Conservation (phyloP, 2,113 vertebrate species). For the Pelobates fuscus region DNA sequence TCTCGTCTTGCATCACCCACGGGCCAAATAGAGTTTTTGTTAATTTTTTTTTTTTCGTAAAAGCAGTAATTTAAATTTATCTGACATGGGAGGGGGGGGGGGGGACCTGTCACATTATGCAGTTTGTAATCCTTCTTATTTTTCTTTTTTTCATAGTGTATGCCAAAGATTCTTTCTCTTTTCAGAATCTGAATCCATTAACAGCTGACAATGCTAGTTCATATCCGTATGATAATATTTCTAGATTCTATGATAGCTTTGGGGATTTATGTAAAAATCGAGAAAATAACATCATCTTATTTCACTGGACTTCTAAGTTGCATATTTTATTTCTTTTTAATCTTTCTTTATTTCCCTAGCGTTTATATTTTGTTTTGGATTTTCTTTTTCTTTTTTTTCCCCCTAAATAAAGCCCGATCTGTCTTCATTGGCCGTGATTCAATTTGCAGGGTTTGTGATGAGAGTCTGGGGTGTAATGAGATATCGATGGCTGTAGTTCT, state of each 20-base stretch:
- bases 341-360: neutral
- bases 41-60: slow-evolving; percentile 1
- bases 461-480: neutral
- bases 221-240: neutral
- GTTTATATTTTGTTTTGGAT: neutral
- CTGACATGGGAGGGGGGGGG: neutral
- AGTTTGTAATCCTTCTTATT: neutral
- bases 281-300: neutral
- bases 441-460: no score
- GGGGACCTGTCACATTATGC: neutral
- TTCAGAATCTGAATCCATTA: slow-evolving; percentile 2
- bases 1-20: slow-evolving; percentile 9
- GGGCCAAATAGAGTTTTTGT: slow-evolving; percentile 1
- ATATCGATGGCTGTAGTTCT: neutral
- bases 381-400: neutral
- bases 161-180: neutral
- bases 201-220: neutral
- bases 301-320: neutral
- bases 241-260: neutral
- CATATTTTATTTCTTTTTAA: neutral
- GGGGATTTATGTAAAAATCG: neutral
- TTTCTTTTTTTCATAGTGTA: neutral
- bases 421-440: no score
- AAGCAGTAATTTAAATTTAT: slow-evolving; percentile 19
- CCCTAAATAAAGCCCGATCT: no score